phyloP scores from a whole-genome alignment of 2,113 vertebrate species.

The Onychostruthus taczanowskii region DNA sequence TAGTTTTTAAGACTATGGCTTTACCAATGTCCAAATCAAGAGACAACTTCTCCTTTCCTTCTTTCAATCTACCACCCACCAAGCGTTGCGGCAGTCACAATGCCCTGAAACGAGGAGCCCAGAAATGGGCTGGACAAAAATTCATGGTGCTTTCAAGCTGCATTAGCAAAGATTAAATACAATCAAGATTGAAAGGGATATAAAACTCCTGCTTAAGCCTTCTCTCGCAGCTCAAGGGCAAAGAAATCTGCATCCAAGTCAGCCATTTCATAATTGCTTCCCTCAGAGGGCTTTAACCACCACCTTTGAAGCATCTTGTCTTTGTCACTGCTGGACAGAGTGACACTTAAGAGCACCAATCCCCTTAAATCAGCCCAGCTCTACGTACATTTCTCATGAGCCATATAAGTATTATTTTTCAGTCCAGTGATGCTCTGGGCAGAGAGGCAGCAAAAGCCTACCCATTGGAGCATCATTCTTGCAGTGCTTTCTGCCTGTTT shows the following conservation, averaged over 20 bases:
- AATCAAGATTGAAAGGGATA: slow-evolving; percentile 15
- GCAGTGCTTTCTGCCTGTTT: not conserved
- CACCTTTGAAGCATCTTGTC: not conserved
- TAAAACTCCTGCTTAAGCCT: slow-evolving; percentile 4
- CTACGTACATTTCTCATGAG: not conserved
- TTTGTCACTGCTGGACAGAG: not conserved
- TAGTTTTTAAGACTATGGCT: not conserved
- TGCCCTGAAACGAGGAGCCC: fast-evolving
- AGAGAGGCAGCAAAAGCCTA: not conserved
- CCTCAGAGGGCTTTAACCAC: not conserved
- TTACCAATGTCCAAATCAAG: not conserved
- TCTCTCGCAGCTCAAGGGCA: not conserved
- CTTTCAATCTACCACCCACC: not conserved
- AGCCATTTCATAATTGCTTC: not conserved
- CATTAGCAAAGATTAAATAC: slow-evolving; percentile 35
- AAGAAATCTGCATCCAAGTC: slow-evolving; percentile 31
- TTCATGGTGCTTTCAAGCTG: not conserved
- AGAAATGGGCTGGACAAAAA: not conserved
- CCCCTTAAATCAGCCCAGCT: not conserved
- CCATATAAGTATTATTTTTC: not conserved
- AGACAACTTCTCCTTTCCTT: not conserved
- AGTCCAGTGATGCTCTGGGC: not conserved
- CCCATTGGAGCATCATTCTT: not conserved
- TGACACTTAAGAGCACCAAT: not conserved
- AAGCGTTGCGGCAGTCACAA: not conserved